phyloP scores from a whole-genome alignment of 2,888 invertebrate species.

The Caradrina kadenii region DNA sequence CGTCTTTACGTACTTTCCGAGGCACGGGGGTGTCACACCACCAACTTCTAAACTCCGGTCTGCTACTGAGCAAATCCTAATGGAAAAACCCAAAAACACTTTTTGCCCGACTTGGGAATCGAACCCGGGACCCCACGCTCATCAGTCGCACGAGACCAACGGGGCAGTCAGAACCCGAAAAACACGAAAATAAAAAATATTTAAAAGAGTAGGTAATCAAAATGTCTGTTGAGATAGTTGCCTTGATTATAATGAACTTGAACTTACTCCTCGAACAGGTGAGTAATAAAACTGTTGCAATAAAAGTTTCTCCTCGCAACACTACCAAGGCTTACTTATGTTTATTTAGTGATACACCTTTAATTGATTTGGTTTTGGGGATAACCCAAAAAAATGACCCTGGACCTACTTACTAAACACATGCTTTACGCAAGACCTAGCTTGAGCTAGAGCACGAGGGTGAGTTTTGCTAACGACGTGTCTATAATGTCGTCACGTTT shows the following conservation, averaged over 20 bases:
- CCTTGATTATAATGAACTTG: constrained; percentile 32
- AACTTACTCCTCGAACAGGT: constrained; percentile 19
- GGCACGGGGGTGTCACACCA: too few species aligned
- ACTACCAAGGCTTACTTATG: constrained; percentile 25
- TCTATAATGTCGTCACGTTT: constrained; percentile 4
- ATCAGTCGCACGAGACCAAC: too few species aligned
- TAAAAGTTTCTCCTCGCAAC: constrained; percentile 26
- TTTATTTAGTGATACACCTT: constrained; percentile 37
- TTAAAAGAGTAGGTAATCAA: too few species aligned
- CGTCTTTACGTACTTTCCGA: too few species aligned
- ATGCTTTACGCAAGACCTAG: constrained; percentile 5
- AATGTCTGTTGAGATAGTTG: background rate
- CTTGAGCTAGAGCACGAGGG: constrained; percentile 7
- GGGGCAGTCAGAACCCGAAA: too few species aligned
- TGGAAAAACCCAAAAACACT: too few species aligned
- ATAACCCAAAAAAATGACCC: constrained; percentile 43
- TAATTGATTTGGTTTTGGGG: constrained; percentile 37
- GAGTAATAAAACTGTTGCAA: constrained; percentile 34
- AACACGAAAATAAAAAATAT: too few species aligned
- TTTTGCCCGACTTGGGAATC: too few species aligned
- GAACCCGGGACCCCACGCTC: too few species aligned
- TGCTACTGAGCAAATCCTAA: too few species aligned
- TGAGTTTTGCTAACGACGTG: background rate
- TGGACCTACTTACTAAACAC: constrained; percentile 21
- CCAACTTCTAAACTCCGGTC: too few species aligned